These are phyloP conservation scores for Latrodectus geometricus DNA, from an alignment of 1,140 invertebrate species.

Conservation along the genomic window DNA sequence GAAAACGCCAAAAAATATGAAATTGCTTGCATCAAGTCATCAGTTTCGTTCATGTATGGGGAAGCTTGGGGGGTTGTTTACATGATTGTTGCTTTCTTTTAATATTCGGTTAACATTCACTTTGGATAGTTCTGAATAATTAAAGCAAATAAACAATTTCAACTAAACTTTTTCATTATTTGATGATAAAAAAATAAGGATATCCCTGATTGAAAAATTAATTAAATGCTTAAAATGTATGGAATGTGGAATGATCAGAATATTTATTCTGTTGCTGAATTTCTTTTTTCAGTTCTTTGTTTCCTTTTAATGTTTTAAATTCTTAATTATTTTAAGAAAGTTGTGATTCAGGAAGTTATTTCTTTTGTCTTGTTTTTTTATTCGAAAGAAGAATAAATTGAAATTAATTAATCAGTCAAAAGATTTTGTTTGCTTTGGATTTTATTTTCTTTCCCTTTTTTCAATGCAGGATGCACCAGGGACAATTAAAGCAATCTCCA, in stretches of 20 bases:
- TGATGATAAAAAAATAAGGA: background rate
- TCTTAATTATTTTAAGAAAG: conserved; percentile 26
- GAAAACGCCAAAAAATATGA: background rate
- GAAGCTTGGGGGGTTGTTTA: conserved; percentile 15
- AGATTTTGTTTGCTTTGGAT: background rate
- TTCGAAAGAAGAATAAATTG: conserved; percentile 11
- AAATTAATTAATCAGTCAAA: conserved; percentile 41
- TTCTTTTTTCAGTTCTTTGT: background rate
- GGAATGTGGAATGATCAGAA: background rate
- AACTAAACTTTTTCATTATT: background rate
- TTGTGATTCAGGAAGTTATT: conserved; percentile 5
- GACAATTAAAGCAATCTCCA: conserved; percentile 4
- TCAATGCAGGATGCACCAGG: background rate
- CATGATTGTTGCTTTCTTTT: background rate
- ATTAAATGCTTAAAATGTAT: conserved; percentile 33
- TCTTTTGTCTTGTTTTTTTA: background rate
- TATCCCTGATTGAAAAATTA: conserved; percentile 39
- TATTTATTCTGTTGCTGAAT: conserved; percentile 2
- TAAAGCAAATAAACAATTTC: conserved; percentile 10
- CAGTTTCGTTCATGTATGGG: background rate
- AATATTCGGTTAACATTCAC: background rate
- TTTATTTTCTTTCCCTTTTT: background rate
- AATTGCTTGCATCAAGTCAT: conserved; percentile 9
- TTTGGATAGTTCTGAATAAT: background rate
- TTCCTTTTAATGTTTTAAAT: conserved; percentile 5